Evolutionary conservation across 2,113 vertebrate genomes (phyloP), one percentile per base, ranked within the genome.

Genomic region (Seriola quinqueradiata): DNA sequence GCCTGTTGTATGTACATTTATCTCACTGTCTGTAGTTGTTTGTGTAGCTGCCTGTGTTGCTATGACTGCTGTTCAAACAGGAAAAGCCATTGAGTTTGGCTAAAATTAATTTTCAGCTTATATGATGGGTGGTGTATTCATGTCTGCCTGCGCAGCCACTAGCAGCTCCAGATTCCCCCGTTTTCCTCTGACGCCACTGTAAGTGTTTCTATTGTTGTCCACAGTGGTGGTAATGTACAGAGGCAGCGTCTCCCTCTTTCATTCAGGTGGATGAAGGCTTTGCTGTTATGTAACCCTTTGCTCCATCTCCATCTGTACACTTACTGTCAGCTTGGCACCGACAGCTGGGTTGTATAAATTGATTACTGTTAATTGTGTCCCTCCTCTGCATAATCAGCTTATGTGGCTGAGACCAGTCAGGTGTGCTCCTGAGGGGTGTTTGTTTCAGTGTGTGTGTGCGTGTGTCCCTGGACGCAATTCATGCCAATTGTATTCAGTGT

Each of bases 321-420:
- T 55, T 50, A 19, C 78, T 70, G 74, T 82, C 63, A 72, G 52
- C 65, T 84, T 75, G 80, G 81, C 84, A 81, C 69, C 2, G 74
- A 86, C 84, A 87, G 87, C 83, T 86, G 86, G 75, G 72, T 75
- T 75, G 73, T 77, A 86, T 84, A 89, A 90, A 89, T 87, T 89
- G 89, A 95, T 92, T 90, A 89, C 71, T 88, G 76, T 91, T 93
- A 92, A 93, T 94, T 92, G 81, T 77, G 89, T 92, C 82, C 86
- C 87, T 89, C 74, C 61, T 84, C 79, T 90, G 79, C 75, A 86
- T 92, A 92, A 94, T 91, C 89, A 82, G 87, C 83, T 93, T 94
- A 92, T 77, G 80, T 59, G 70, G 82, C 78, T 79, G 80, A 87
- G 77, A 82, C 63, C 78, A 79, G 74, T 78, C 89, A 90, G 88